Percentiles rank a stretch among this genome's conserved stretches.
phyloP scores from a whole-genome alignment of 2,113 vertebrate genomes.

The Muscicapa adusta region DNA sequence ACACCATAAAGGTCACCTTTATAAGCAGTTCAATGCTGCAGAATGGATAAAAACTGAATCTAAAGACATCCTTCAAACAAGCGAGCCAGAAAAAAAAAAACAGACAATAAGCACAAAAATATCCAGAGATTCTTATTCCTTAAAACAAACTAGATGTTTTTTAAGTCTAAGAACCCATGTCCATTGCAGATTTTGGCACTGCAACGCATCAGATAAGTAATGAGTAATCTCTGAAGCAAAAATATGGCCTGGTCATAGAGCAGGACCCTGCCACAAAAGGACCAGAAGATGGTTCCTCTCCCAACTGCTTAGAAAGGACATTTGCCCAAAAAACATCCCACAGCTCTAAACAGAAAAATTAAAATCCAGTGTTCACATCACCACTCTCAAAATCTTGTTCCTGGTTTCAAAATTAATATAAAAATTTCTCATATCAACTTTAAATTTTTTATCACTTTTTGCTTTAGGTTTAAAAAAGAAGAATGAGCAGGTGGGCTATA shows the following conservation, averaged over 20 bases:
- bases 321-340: not conserved
- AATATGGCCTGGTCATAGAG: not conserved
- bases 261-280: not conserved
- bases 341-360: not conserved
- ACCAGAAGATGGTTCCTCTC: not conserved
- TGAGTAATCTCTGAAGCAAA: not conserved
- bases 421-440: not conserved
- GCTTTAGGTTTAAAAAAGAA: not conserved
- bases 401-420: not conserved
- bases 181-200: not conserved
- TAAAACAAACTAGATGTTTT: not conserved
- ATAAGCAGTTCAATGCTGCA: not conserved
- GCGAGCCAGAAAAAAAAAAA: not conserved
- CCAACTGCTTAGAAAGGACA: not conserved
- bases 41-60: not conserved
- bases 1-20: not conserved
- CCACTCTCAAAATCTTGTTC: not conserved
- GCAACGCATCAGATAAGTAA: not conserved
- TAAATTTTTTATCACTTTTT: not conserved
- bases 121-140: not conserved
- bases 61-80: not conserved
- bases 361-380: not conserved
- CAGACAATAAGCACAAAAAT: not conserved
- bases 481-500: not conserved
- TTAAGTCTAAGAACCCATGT: not conserved